Evolutionary conservation across 1,140 invertebrate species (phyloP).

Genomic region (Pteromalus puparum): DNA sequence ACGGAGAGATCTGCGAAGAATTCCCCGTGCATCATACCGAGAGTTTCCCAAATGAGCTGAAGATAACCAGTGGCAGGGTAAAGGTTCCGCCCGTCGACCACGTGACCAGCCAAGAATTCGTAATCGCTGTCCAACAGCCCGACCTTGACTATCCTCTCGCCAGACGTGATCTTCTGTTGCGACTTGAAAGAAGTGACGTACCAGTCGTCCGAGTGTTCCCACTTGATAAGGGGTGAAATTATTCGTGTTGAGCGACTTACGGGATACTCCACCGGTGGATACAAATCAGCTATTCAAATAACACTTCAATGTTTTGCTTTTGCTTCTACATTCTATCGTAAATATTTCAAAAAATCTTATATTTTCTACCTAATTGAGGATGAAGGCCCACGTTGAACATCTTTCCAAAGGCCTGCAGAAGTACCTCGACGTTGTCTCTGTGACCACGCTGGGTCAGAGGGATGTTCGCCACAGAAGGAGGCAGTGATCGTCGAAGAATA

Average conservation of each 20-base stretch:
- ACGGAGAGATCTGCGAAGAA: conserved; percentile 83
- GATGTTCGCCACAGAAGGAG: conserved; percentile 80
- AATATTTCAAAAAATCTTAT: background rate
- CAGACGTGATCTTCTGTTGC: conserved; percentile 74
- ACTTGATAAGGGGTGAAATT: conserved; percentile 81
- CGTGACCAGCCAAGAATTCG: conserved; percentile 86
- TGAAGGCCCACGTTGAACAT: conserved; percentile 81
- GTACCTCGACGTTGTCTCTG: conserved; percentile 82
- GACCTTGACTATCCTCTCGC: conserved; percentile 78
- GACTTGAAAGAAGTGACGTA: conserved; percentile 77
- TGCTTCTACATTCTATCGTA: conserved; percentile 50
- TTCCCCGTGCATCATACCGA: conserved; percentile 84
- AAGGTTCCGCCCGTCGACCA: conserved; percentile 89
- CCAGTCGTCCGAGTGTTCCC: conserved; percentile 90
- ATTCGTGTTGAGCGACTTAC: conserved; percentile 82
- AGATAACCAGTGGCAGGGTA: conserved; percentile 91
- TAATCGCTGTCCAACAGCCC: conserved; percentile 82
- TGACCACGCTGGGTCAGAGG: conserved; percentile 87
- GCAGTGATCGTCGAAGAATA: conserved; percentile 79
- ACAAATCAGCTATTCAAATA: too few species aligned
- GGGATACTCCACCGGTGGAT: conserved; percentile 78
- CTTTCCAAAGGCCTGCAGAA: conserved; percentile 84
- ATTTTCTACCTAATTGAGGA: conserved; percentile 71
- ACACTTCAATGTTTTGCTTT: conserved; percentile 23
- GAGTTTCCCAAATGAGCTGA: conserved; percentile 88